Evolutionary conservation across 2,797 vertebrate species (phyloP), one percentile per base, ranked within the genome.

Genomic region (Alca torda): DNA sequence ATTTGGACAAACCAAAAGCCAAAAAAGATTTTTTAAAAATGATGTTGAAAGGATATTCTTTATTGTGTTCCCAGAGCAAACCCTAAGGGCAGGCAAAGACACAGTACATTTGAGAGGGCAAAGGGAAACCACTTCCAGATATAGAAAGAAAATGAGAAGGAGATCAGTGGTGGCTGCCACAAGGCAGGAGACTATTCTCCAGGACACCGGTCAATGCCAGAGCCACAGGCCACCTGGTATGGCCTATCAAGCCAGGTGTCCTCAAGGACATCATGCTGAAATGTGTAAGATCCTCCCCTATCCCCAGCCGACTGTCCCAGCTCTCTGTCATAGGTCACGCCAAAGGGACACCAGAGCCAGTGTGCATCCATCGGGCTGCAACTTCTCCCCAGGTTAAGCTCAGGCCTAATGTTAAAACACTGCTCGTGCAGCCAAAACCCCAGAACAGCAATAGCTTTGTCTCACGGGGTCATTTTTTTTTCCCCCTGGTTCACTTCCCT

Each of bases 251-350:
- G 26, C 33, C 77, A 50, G 8, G 21, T 2, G 2, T 78, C 16
- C 33, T 91, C 13, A 8, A 53, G 50, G 23, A 73, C 43, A 61
- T 28, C 2, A 1, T 37, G 16, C 28, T 2, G 1, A 72, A 60
- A 53, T 0, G 0, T 2, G 3, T 24, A 83, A 86, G 51, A 64
- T 74, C 17, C 20, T 9, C 31, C 13, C 30, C 17, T 4, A 20
- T 67, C 15, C 21, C 25, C 26, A 61, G 46, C 41, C 46, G 50
- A 18, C 41, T 1, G 1, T 65, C 31, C 41, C 30, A 83, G 37
- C n/a, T 91, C 15, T 90, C 41, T 65, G 30, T 39, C 13, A 2
- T 24, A 50, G 31, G 20, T 76, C n/a, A 79, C 23, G 3, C 25
- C n/a, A 70, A 35, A 12, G 43, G 24, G 23, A 89, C 35, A 63